Evolutionary conservation across 2,113 vertebrate species (phyloP), one percentile per base, ranked within the genome.

Genomic region (Dendrocopos noguchii): DNA sequence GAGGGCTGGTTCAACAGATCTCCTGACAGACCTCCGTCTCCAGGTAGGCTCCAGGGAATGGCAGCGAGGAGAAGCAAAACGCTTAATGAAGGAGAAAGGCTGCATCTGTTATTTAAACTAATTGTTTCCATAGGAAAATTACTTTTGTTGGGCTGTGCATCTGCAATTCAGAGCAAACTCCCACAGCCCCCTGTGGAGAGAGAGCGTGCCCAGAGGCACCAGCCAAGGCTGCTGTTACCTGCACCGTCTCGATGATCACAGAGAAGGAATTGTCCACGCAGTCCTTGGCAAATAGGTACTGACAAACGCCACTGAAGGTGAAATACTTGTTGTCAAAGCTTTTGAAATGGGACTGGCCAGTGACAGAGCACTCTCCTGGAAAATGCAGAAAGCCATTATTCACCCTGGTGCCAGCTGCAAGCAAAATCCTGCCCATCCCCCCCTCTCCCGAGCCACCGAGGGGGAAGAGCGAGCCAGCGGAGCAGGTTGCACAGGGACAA

Each of bases 291-390:
- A 99, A 97, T 90, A 99, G 96, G 91, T 99, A 99, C 91, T 99
- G 99, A 92, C 99, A 99, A 93, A 98, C 98, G 24, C 99, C 99
- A 1, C 97, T 98, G 98, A 99, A 99, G 70, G 99, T 99, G 96
- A 99, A 99, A 94, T 99, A 98, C 75, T 98, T 99, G 98, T 98
- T 97, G 92, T 99, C 99, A 56, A 99, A 99, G 76, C 98, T 99
- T 96, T 99, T 99, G 97, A 98, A 99, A 97, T 99, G 99, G 53
- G 99, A 98, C 53, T 99, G 99, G 55, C 99, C 99, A 1, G 98
- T 98, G 95, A 99, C 98, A 52, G 99, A 97, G 91, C 99, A 99
- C 87, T 99, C 99, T 24, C 99, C 99, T 99, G 81, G 52, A 90
- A 61, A 80, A 84, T 3, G 4, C 20, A 80, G 42, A 84, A 47